A percentile compares a stretch with the other conserved stretches of the same genome.
These are phyloP conservation scores for Clinocottus analis DNA, from an alignment of 2,113 vertebrate genomes.

Conservation along the genomic window DNA sequence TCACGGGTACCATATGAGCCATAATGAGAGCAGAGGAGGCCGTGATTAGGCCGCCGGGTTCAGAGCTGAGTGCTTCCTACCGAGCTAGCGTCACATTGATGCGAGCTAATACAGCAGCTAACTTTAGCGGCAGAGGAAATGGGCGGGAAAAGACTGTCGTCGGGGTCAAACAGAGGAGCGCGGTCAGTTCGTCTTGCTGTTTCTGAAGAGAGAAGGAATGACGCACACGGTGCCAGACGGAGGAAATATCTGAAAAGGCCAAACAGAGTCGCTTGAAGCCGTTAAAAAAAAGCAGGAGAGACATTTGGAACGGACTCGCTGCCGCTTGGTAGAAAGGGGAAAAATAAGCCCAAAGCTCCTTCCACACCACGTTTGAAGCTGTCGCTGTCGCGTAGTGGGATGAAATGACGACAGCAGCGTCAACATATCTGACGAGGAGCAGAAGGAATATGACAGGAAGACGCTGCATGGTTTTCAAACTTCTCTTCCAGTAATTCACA, in stretches of 20 bases:
- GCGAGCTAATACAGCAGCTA: constrained; percentile 50
- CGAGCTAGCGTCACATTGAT: constrained; percentile 59
- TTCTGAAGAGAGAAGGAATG: constrained; percentile 20
- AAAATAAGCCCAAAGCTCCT: constrained; percentile 40
- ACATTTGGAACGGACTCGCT: constrained; percentile 17
- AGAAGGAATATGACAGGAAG: constrained; percentile 56
- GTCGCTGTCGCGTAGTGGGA: constrained; percentile 34
- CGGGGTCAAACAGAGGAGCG: constrained; percentile 39
- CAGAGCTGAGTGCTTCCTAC: constrained; percentile 49
- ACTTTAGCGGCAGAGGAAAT: constrained; percentile 69
- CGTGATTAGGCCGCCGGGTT: constrained; percentile 48
- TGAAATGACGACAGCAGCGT: constrained; percentile 48
- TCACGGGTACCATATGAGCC: constrained; percentile 17
- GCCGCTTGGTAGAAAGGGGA: constrained; percentile 12
- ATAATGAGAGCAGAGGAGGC: constrained; percentile 41
- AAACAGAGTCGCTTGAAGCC: constrained; percentile 5
- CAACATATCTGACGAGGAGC: constrained; percentile 47
- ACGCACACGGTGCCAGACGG: constrained; percentile 3
- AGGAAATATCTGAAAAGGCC: constrained; percentile 7
- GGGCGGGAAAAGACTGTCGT: constrained; percentile 40
- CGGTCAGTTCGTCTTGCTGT: constrained; percentile 16
- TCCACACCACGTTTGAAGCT: constrained; percentile 41
- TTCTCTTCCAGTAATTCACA: constrained; percentile 49
- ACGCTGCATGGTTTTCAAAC: constrained; percentile 42
- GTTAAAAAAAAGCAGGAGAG: constrained; percentile 39